Evolutionary conservation across 2,888 invertebrate species (phyloP).

Genomic region (Spodoptera littoralis): DNA sequence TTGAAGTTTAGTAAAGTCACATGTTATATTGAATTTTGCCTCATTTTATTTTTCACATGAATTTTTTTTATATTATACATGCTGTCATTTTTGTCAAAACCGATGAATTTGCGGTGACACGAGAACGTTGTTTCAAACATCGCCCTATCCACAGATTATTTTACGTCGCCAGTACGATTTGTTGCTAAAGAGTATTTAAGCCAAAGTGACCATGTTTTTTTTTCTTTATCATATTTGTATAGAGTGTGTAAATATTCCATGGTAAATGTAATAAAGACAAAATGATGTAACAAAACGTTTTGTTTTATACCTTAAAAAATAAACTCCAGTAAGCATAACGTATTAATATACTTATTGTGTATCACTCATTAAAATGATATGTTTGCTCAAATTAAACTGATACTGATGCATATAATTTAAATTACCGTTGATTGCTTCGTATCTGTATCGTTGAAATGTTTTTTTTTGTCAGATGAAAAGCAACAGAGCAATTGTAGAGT

Average conservation of each 20-base stretch:
- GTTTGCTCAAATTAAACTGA: too few species aligned
- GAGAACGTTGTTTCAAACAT: constrained; percentile 68
- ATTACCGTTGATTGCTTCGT: background rate
- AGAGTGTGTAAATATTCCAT: too few species aligned
- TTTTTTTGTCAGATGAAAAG: constrained; percentile 1
- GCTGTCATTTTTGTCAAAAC: constrained; percentile 79
- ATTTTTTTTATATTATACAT: constrained; percentile 75
- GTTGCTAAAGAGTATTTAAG: background rate
- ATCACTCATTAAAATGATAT: too few species aligned
- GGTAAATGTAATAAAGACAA: too few species aligned
- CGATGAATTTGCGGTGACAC: constrained; percentile 63
- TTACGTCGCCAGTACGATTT: constrained; percentile 48
- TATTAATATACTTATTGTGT: too few species aligned
- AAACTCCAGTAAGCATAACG: too few species aligned
- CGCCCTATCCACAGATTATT: constrained; percentile 55
- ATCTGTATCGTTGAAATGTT: background rate
- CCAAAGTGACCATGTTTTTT: background rate
- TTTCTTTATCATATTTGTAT: too few species aligned
- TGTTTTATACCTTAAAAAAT: too few species aligned
- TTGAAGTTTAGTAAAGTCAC: constrained; percentile 72
- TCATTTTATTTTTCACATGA: constrained; percentile 74
- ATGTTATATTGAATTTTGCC: constrained; percentile 80
- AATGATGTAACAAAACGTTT: too few species aligned
- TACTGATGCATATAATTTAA: too few species aligned
- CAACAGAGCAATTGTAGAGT: constrained; percentile 15